Percentiles rank a stretch among this genome's conserved stretches.
Conservation (phyloP, 2,113 vertebrate genomes). For the Chamaea fasciata region DNA sequence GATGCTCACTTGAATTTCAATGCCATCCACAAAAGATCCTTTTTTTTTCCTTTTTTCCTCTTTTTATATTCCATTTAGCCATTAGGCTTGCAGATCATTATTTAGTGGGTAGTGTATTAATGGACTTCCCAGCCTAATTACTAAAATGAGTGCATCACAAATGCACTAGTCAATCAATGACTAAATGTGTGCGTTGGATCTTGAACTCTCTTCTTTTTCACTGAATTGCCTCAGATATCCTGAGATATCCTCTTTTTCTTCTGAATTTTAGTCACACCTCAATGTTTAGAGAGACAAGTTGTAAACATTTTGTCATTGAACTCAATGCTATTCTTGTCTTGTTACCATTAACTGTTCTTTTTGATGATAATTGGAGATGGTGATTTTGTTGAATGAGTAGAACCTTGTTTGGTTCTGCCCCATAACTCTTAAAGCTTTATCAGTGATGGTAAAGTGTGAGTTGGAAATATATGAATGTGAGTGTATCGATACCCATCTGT, state of each 20-base stretch:
- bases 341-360: background rate
- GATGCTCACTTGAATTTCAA: slow-evolving; percentile 28
- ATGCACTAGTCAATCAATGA: slow-evolving; percentile 56
- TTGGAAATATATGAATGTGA: background rate
- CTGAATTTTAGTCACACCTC: background rate
- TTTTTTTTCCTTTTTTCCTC: background rate
- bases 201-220: background rate
- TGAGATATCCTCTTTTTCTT: background rate
- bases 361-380: background rate
- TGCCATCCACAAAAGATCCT: background rate
- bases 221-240: background rate
- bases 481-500: fast-evolving
- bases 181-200: slow-evolving; percentile 31
- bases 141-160: slow-evolving; percentile 63
- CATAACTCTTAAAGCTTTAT: background rate
- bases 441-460: background rate
- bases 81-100: slow-evolving; percentile 48
- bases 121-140: slow-evolving; percentile 65
- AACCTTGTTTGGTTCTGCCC: background rate
- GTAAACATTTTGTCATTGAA: background rate
- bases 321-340: background rate
- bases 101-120: slow-evolving; percentile 64
- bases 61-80: background rate
- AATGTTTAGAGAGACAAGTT: background rate
- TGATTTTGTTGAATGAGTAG: background rate